Evolutionary conservation across 2,113 vertebrate species (phyloP).

Genomic region (Miniopterus natalensis): DNA sequence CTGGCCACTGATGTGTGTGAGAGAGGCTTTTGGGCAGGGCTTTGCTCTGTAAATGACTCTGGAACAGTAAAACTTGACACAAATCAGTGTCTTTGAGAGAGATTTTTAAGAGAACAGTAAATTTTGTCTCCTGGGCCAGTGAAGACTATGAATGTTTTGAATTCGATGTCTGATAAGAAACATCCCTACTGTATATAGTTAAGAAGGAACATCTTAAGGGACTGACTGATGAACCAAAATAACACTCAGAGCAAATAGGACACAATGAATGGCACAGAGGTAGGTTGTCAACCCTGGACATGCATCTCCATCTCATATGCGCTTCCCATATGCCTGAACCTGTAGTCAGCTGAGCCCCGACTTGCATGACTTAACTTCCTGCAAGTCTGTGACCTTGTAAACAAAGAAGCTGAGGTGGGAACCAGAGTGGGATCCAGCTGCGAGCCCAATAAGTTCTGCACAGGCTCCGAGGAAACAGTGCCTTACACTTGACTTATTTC

Average conservation of each 20-base stretch:
- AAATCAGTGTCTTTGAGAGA: neutral
- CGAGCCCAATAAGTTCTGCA: too few relatives aligned
- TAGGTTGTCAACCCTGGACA: rapidly evolving
- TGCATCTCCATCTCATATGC: neutral
- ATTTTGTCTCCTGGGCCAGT: neutral
- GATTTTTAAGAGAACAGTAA: neutral
- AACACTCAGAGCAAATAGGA: neutral
- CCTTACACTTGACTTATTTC: neutral
- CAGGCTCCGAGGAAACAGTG: neutral
- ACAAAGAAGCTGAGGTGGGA: constrained; percentile 57
- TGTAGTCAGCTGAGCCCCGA: neutral
- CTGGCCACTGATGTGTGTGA: neutral
- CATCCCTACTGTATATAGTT: neutral
- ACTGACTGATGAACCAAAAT: neutral
- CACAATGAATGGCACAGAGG: neutral
- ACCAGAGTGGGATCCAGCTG: neutral
- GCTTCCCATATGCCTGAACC: neutral
- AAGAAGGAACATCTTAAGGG: neutral
- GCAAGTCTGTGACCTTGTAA: neutral
- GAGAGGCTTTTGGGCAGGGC: neutral
- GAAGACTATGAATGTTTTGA: neutral
- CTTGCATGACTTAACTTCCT: constrained; percentile 8
- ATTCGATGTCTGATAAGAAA: neutral
- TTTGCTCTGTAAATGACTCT: too few relatives aligned
- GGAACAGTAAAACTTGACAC: neutral